These are phyloP conservation scores for Actinemys pallida DNA, from an alignment of 2,113 vertebrate species.

Conservation along the genomic window DNA sequence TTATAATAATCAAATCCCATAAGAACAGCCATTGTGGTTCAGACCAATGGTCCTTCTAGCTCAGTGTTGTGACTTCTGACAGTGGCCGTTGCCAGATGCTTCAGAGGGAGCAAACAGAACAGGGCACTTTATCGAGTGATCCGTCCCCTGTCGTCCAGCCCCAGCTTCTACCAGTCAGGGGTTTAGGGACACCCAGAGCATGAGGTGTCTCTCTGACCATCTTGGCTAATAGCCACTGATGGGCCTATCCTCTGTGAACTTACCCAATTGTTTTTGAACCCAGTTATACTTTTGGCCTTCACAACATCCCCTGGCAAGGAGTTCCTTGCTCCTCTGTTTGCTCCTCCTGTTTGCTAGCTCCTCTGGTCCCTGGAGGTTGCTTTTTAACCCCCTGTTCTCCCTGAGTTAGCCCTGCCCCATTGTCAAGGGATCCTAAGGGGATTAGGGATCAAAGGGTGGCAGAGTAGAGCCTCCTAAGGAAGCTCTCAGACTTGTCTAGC, in stretches of 20 bases:
- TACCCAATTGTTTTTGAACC: not conserved
- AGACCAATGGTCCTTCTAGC: not conserved
- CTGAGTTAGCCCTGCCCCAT: not conserved
- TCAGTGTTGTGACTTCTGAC: not conserved
- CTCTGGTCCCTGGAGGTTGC: not conserved
- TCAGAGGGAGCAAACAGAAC: not conserved
- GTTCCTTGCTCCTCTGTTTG: not conserved
- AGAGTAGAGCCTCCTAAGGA: not conserved
- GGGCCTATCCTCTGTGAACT: not conserved
- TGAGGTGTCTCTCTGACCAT: not conserved
- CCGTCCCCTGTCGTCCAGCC: not conserved
- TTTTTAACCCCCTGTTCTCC: not conserved
- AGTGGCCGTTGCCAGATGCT: not conserved
- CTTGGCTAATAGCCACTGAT: not conserved
- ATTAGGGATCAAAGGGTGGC: not conserved
- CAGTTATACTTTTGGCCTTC: not conserved
- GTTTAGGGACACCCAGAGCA: not conserved
- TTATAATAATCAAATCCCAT: not conserved
- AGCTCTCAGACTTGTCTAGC: not conserved
- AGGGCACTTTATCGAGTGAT: not conserved
- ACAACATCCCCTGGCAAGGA: not conserved
- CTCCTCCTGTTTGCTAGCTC: not conserved
- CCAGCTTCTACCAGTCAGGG: not conserved
- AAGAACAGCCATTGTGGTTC: not conserved
- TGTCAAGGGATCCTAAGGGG: not conserved